Conservation (phyloP, 2,797 vertebrate genomes). For the Lagothrix lagotricha region DNA sequence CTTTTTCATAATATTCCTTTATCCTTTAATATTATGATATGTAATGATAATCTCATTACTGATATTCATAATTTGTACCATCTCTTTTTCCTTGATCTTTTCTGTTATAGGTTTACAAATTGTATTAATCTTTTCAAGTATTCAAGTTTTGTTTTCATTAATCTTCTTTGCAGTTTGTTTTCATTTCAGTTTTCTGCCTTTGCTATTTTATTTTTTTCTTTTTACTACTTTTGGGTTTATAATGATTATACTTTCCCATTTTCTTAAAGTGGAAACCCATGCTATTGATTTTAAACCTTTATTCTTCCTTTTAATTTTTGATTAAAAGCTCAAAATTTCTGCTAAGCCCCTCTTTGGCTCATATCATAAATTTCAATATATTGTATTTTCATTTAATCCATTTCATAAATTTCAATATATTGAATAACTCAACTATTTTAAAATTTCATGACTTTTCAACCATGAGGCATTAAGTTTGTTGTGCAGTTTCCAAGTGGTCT, state of each 20-base stretch:
- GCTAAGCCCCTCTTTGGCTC: not conserved
- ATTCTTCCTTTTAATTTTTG: not conserved
- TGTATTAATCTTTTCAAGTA: not conserved
- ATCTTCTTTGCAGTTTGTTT: not conserved
- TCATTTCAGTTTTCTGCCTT: not conserved
- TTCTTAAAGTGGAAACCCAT: not conserved
- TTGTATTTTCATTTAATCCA: not conserved
- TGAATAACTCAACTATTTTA: not conserved
- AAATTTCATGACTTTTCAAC: not conserved
- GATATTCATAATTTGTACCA: not conserved
- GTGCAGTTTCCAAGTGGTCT: not conserved
- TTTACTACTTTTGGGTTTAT: not conserved
- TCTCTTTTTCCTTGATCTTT: not conserved
- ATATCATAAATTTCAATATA: not conserved
- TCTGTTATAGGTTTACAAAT: not conserved
- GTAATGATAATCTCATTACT: not conserved
- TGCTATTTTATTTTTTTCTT: not conserved
- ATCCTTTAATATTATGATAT: not conserved
- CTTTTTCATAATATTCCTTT: conserved; percentile 34
- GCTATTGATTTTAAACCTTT: conserved; percentile 8
- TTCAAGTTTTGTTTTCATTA: not conserved
- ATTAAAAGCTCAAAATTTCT: not conserved
- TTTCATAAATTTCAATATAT: not conserved
- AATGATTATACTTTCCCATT: not conserved
- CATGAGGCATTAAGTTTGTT: not conserved